phyloP scores from a whole-genome alignment of 2,888 invertebrate species.

The Mallateleia sp. region DNA sequence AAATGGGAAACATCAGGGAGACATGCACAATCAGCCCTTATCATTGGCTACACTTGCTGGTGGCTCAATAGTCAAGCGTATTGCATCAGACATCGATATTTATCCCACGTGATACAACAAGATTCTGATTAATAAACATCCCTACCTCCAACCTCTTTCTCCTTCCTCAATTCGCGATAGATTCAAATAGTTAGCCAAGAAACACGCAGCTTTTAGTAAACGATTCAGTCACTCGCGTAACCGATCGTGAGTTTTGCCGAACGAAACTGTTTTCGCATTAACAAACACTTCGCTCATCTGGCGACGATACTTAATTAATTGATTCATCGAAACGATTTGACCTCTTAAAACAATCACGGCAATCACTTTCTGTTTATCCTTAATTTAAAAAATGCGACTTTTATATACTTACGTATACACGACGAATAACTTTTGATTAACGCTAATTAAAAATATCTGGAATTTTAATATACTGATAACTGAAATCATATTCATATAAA shows the following conservation, averaged over 20 bases:
- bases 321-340: conserved; percentile 9
- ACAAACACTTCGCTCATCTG: neutral
- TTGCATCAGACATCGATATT: conserved; percentile 88
- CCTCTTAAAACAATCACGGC: conserved; percentile 1
- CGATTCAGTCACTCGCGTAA: conserved; percentile 74
- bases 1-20: conserved; percentile 84
- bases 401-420: neutral
- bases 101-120: conserved; percentile 85
- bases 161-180: conserved; percentile 73
- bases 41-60: conserved; percentile 83
- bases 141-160: conserved; percentile 78
- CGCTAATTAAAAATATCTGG: conserved; percentile 53
- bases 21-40: conserved; percentile 85
- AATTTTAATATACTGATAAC: conserved; percentile 61
- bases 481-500: conserved; percentile 23
- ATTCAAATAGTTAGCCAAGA: conserved; percentile 84
- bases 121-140: conserved; percentile 86
- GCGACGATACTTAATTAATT: neutral
- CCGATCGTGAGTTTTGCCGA: conserved; percentile 21
- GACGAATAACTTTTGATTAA: conserved; percentile 40
- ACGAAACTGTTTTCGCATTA: conserved; percentile 1
- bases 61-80: conserved; percentile 86
- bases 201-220: conserved; percentile 72
- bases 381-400: conserved; percentile 2
- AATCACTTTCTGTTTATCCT: conserved; percentile 37